phyloP scores from a whole-genome alignment of 1,140 invertebrate genomes.

The Diorhabda carinulata region DNA sequence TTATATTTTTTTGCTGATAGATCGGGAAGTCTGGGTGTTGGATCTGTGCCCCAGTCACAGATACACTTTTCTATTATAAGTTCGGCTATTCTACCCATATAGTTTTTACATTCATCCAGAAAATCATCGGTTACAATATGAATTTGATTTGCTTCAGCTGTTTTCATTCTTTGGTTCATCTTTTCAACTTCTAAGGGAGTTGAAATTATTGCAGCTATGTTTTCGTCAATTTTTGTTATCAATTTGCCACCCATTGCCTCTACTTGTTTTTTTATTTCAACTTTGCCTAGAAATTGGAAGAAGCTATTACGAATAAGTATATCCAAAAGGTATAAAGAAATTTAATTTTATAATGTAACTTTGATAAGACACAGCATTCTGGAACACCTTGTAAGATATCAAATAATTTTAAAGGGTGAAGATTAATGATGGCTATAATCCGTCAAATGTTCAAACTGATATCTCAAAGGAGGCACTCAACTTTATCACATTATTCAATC shows the following conservation, averaged over 20 bases:
- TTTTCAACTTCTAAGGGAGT: slow-evolving; percentile 67
- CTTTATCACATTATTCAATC: no score
- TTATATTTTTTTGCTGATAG: slow-evolving; percentile 54
- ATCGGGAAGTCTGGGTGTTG: slow-evolving; percentile 54
- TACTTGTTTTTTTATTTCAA: slow-evolving; percentile 65
- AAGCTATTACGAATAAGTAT: no score
- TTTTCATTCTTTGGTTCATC: slow-evolving; percentile 59
- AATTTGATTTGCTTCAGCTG: slow-evolving; percentile 65
- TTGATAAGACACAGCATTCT: no score
- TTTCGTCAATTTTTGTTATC: slow-evolving; percentile 60
- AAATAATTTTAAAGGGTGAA: no score
- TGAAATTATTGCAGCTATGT: slow-evolving; percentile 73
- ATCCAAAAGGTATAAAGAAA: no score
- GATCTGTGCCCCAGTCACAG: slow-evolving; percentile 76
- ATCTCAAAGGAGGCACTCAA: no score
- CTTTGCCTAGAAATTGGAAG: slow-evolving; percentile 52
- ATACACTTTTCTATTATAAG: slow-evolving; percentile 70
- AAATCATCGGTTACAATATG: slow-evolving; percentile 78
- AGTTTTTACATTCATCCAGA: slow-evolving; percentile 63
- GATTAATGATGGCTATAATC: no score
- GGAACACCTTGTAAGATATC: no score
- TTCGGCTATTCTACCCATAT: slow-evolving; percentile 55
- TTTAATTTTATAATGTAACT: no score
- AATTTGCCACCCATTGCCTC: slow-evolving; percentile 72
- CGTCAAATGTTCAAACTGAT: no score